Conservation (phyloP, 2,797 vertebrate species). For the Pseudomugil tenellus region DNA sequence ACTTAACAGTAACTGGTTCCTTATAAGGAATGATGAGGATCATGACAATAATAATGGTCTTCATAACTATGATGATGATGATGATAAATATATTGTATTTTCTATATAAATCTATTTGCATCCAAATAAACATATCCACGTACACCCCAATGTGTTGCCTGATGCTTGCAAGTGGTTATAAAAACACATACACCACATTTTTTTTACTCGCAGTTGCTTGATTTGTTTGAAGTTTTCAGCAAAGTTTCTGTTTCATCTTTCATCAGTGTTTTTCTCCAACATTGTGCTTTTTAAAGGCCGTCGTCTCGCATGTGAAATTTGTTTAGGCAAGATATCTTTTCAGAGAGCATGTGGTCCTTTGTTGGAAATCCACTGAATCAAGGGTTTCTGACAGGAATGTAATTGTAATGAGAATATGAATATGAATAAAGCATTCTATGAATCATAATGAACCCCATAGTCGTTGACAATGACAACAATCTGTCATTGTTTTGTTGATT, state of each 20-base stretch:
- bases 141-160: no score
- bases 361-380: constrained; percentile 38
- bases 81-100: no score
- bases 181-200: no score
- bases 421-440: constrained; percentile 55
- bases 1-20: no score
- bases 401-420: constrained; percentile 42
- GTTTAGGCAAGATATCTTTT: constrained; percentile 9
- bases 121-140: no score
- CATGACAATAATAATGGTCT: no score
- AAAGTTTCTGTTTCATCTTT: neutral
- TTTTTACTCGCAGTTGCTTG: no score
- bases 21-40: no score
- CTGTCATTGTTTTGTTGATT: constrained; percentile 43
- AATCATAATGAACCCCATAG: constrained; percentile 42
- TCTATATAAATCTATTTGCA: no score
- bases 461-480: constrained; percentile 36
- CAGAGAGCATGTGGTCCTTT: constrained; percentile 27
- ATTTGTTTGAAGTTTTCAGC: neutral
- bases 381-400: constrained; percentile 43
- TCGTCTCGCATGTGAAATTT: constrained; percentile 14
- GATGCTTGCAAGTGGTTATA: no score
- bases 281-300: neutral
- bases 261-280: neutral
- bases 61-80: no score